Conservation (phyloP, 1,140 invertebrate genomes). For the Drosophila ironensis region DNA sequence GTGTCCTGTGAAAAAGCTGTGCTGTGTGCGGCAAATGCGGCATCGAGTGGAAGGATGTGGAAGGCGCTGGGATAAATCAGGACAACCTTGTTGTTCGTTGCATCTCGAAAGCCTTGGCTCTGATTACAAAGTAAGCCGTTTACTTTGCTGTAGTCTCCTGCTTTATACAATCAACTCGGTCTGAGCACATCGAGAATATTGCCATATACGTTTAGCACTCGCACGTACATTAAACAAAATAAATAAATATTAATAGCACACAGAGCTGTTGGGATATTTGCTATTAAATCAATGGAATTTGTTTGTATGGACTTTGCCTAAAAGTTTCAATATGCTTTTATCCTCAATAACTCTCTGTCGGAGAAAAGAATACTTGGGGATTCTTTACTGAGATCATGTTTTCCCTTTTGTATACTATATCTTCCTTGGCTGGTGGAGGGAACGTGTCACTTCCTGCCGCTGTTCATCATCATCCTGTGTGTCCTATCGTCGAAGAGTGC, state of each 20-base stretch:
- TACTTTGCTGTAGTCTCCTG: conserved; percentile 41
- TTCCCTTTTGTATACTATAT: neutral
- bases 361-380: neutral
- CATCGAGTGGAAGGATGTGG: conserved; percentile 18
- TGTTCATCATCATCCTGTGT: conserved; percentile 28
- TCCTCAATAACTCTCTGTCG: neutral
- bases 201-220: neutral
- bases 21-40: neutral
- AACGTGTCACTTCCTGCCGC: conserved; percentile 37
- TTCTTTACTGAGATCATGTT: too few species aligned
- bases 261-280: neutral
- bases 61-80: neutral
- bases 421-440: conserved; percentile 9
- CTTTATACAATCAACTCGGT: conserved; percentile 63
- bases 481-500: conserved; percentile 23
- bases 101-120: conserved; percentile 43
- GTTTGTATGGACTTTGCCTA: too few species aligned
- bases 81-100: conserved; percentile 41
- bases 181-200: neutral
- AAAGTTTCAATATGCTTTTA: neutral
- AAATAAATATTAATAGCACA: neutral
- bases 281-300: too few species aligned
- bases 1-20: neutral
- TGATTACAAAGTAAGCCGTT: conserved; percentile 75
- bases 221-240: neutral